phyloP scores from a whole-genome alignment of 1,140 invertebrate genomes.

The Vanessa atalanta region DNA sequence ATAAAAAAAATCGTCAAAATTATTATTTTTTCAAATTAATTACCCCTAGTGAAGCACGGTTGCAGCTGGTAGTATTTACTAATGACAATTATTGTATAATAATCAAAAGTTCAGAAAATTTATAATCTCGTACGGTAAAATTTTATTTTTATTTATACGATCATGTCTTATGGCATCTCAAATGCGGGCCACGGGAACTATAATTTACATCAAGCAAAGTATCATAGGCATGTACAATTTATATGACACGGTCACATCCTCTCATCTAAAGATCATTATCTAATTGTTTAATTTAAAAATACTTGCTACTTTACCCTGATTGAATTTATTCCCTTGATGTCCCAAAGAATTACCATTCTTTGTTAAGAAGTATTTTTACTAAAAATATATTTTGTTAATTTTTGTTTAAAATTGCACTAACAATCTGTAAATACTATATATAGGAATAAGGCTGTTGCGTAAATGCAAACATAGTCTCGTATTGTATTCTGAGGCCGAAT shows the following conservation, averaged over 20 bases:
- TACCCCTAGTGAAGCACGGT: too few relatives aligned
- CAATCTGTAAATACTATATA: too few relatives aligned
- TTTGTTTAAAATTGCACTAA: too few relatives aligned
- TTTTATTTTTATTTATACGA: neutral
- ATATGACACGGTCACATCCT: constrained; percentile 51
- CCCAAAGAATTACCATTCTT: too few relatives aligned
- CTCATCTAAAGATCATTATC: constrained; percentile 29
- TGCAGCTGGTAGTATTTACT: too few relatives aligned
- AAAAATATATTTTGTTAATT: too few relatives aligned
- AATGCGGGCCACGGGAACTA: constrained; percentile 69
- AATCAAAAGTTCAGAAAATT: too few relatives aligned
- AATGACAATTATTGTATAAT: too few relatives aligned
- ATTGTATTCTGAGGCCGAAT: constrained; percentile 12
- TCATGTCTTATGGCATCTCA: constrained; percentile 19
- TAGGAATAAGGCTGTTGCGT: neutral
- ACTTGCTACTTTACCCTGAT: constrained; percentile 14
- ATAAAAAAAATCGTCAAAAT: too few relatives aligned
- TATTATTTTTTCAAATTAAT: too few relatives aligned
- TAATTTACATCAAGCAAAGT: constrained; percentile 61
- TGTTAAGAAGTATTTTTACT: too few relatives aligned
- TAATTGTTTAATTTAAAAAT: constrained; percentile 27
- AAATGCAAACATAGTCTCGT: neutral
- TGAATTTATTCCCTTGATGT: too few relatives aligned
- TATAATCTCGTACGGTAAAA: neutral
- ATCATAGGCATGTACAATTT: constrained; percentile 50